Evolutionary conservation across 1,140 invertebrate genomes (phyloP).

Genomic region (Diachasma alloeum): DNA sequence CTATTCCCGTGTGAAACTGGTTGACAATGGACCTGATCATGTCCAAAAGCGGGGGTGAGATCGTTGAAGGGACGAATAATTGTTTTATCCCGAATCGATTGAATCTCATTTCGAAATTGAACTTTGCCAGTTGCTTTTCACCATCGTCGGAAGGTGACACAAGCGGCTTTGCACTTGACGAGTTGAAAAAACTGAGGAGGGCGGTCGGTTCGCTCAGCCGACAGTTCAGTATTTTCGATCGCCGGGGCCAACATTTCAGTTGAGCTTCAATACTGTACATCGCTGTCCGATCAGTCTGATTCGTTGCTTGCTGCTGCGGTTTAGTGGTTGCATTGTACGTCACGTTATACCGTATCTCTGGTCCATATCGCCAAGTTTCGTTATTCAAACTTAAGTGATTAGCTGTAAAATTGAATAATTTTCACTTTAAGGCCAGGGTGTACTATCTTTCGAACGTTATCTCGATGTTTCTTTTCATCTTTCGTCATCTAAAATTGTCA

Average conservation of each 20-base stretch:
- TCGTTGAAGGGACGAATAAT: slow-evolving; percentile 5
- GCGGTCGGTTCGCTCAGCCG: background rate
- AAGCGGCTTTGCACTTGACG: background rate
- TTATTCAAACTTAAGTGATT: background rate
- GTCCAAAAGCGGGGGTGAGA: slow-evolving; percentile 3
- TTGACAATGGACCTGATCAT: slow-evolving; percentile 4
- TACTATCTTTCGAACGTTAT: no score
- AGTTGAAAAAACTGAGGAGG: background rate
- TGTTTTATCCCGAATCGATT: slow-evolving; percentile 17
- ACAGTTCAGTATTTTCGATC: slow-evolving; percentile 2
- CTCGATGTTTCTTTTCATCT: no score
- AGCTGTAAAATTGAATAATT: slow-evolving; percentile 6
- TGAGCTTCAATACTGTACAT: background rate
- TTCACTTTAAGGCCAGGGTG: no score
- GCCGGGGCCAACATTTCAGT: slow-evolving; percentile 12
- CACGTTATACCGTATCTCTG: slow-evolving; percentile 14
- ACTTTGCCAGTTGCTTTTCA: background rate
- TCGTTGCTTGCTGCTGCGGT: background rate
- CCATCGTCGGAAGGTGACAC: background rate
- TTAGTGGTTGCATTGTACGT: slow-evolving; percentile 1
- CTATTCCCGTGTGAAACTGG: slow-evolving; percentile 18
- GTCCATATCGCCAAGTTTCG: background rate
- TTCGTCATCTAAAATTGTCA: no score
- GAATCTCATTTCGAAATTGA: slow-evolving; percentile 16
- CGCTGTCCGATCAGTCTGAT: background rate